These are phyloP conservation scores for Labrus mixtus DNA, from an alignment of 2,113 vertebrate genomes.

Conservation along the genomic window DNA sequence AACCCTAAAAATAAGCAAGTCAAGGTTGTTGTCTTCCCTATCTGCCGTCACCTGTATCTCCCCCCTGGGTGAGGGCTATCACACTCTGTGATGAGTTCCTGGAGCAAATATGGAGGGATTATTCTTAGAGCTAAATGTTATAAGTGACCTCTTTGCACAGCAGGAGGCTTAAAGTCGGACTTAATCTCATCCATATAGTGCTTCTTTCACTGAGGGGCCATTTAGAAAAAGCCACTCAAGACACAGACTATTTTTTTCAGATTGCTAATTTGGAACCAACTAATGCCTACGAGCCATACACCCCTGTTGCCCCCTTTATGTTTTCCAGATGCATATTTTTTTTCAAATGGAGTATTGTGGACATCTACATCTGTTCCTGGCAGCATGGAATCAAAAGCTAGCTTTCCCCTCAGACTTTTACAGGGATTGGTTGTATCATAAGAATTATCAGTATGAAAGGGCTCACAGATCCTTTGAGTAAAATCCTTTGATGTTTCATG, in stretches of 20 bases:
- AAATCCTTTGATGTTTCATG: slow-evolving; percentile 65
- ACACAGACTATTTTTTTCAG: slow-evolving; percentile 30
- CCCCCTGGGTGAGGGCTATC: slow-evolving; percentile 42
- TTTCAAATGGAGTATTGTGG: slow-evolving; percentile 11
- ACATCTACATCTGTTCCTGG: slow-evolving; percentile 43
- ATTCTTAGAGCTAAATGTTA: slow-evolving; percentile 59
- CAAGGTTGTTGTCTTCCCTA: slow-evolving; percentile 47
- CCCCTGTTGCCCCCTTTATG: slow-evolving; percentile 24
- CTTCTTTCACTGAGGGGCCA: slow-evolving; percentile 19
- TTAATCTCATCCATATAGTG: slow-evolving; percentile 47
- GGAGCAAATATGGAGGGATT: slow-evolving; percentile 51
- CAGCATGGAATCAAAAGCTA: slow-evolving; percentile 55
- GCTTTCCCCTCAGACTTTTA: slow-evolving; percentile 50
- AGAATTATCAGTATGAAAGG: slow-evolving; percentile 61
- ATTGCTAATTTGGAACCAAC: slow-evolving; percentile 32
- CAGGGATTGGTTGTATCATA: slow-evolving; percentile 54
- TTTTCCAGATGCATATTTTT: slow-evolving; percentile 40
- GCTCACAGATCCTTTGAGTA: slow-evolving; percentile 55
- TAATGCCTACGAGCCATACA: slow-evolving; percentile 4
- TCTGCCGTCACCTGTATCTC: slow-evolving; percentile 56
- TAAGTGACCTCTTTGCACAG: slow-evolving; percentile 53
- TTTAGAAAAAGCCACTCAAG: slow-evolving; percentile 18
- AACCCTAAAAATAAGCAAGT: slow-evolving; percentile 61
- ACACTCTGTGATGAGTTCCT: slow-evolving; percentile 44
- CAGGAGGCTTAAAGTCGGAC: slow-evolving; percentile 25